Conservation (phyloP, 2,113 vertebrate species). For the Corythoichthys haematopterus region DNA sequence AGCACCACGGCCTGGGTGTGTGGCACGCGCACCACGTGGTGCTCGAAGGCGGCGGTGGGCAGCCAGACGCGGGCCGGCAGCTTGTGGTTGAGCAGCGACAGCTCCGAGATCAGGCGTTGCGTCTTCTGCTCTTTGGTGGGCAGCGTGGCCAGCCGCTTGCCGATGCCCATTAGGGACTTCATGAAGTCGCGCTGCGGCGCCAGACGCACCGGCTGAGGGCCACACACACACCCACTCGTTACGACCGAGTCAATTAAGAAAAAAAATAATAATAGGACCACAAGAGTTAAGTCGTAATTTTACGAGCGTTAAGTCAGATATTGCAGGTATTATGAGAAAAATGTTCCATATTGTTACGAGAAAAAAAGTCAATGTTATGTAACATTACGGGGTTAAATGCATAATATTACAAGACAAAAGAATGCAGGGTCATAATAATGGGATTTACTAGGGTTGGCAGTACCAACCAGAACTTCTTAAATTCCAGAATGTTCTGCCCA, state of each 20-base stretch:
- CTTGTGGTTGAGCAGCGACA: conserved; percentile 94
- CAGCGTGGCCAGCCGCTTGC: conserved; percentile 87
- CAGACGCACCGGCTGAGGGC: conserved; percentile 79
- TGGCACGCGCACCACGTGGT: conserved; percentile 89
- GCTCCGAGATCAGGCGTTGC: conserved; percentile 86
- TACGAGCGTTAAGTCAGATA: no score
- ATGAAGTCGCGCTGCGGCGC: conserved; percentile 93
- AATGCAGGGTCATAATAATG: no score
- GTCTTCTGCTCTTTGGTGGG: conserved; percentile 98
- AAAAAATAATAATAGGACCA: no score
- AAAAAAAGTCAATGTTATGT: no score
- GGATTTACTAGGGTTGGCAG: no score
- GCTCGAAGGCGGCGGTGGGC: conserved; percentile 85
- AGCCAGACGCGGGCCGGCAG: conserved; percentile 91
- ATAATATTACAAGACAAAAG: no score
- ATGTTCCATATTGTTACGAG: no score
- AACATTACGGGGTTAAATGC: no score
- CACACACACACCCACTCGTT: background rate
- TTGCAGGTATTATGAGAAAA: no score
- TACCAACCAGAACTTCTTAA: no score
- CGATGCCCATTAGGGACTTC: conserved; percentile 90
- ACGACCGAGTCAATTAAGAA: background rate
- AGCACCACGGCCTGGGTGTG: conserved; percentile 93
- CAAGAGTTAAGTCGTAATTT: no score
- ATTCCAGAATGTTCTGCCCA: no score